Evolutionary conservation across 2,888 invertebrate species (phyloP).

Genomic region (Teleogryllus oceanicus): DNA sequence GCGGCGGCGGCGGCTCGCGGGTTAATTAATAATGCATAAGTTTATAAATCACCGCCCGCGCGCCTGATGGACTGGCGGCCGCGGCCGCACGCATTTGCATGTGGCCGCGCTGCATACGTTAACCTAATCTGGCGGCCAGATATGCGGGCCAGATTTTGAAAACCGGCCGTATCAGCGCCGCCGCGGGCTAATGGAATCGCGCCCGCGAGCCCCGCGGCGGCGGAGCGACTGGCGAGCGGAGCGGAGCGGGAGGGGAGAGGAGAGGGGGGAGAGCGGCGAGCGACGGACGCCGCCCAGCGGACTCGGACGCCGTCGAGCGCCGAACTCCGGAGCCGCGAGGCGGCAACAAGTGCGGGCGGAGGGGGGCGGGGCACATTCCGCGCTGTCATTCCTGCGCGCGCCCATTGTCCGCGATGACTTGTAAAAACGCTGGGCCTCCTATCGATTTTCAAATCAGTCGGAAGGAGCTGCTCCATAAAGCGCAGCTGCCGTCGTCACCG

Average conservation of each 20-base stretch:
- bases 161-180: conserved; percentile 26
- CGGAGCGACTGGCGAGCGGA: not conserved
- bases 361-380: not conserved
- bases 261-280: not conserved
- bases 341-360: not conserved
- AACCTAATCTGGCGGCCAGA: conserved; percentile 33
- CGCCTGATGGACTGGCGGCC: conserved; percentile 27
- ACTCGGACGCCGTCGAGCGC: not conserved
- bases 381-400: conserved; percentile 12
- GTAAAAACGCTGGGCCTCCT: not conserved
- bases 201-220: not conserved
- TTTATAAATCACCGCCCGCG: conserved; percentile 34
- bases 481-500: conserved; percentile 4
- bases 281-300: not conserved
- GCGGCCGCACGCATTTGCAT: conserved; percentile 29
- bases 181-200: conserved; percentile 12
- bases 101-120: conserved; percentile 33
- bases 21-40: conserved; percentile 36
- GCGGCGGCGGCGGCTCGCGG: not conserved
- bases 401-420: conserved; percentile 20
- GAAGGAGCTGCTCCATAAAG: conserved; percentile 11
- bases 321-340: not conserved
- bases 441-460: conserved; percentile 18
- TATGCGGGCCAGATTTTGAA: conserved; percentile 30
- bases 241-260: not conserved